phyloP scores from a whole-genome alignment of 23 tunicate species.

The Halocynthia roretzi region DNA sequence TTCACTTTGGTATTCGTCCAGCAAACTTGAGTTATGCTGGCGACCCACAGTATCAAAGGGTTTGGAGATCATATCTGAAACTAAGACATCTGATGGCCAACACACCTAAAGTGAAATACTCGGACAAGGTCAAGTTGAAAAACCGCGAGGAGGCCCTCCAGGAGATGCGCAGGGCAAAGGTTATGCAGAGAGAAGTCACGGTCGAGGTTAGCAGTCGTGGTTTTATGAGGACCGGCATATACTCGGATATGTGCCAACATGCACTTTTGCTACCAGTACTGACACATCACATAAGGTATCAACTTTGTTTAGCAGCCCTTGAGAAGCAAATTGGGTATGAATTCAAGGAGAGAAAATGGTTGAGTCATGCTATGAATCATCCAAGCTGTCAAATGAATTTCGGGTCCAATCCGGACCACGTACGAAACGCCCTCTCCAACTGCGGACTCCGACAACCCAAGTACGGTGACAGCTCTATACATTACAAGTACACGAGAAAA shows the following conservation, averaged over 20 bases:
- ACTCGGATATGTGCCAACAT: constrained; percentile 87
- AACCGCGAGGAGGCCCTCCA: constrained; percentile 70
- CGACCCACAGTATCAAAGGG: constrained; percentile 86
- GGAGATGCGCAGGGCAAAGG: constrained; percentile 64
- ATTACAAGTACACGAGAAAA: constrained; percentile 88
- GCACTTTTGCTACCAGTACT: constrained; percentile 88
- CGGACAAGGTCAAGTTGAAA: constrained; percentile 56
- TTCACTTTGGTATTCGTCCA: constrained; percentile 96
- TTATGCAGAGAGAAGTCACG: constrained; percentile 92
- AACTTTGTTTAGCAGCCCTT: constrained; percentile 51
- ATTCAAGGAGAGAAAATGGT: constrained; percentile 87
- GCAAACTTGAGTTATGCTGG: constrained; percentile 97
- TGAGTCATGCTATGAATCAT: constrained; percentile 97
- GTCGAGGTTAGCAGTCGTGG: constrained; percentile 86
- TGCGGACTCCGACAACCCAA: constrained; percentile 80
- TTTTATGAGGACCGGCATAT: constrained; percentile 92
- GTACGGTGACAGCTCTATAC: constrained; percentile 92
- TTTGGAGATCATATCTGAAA: constrained; percentile 79
- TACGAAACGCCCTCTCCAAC: constrained; percentile 87
- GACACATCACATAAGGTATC: constrained; percentile 93
- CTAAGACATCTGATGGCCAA: constrained; percentile 89
- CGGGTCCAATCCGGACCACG: constrained; percentile 98
- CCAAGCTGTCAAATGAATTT: constrained; percentile 95
- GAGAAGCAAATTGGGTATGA: constrained; percentile 70
- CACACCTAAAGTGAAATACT: constrained; percentile 64